These are phyloP conservation scores for Xanthorhoe spadicearia DNA, from an alignment of 2,888 invertebrate genomes.

Conservation along the genomic window DNA sequence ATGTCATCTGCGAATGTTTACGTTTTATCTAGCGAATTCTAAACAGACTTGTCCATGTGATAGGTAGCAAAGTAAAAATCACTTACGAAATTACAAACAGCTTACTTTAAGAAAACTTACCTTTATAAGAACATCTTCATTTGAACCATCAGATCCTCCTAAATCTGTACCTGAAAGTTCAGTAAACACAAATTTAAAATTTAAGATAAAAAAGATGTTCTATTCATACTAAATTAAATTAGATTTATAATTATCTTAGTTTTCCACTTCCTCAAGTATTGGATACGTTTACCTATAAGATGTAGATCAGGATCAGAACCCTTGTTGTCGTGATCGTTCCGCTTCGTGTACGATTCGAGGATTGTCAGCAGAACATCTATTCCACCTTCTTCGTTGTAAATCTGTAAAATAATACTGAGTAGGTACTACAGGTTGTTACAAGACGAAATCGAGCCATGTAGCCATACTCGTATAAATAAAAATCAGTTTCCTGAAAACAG, in stretches of 20 bases:
- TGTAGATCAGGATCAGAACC: conserved; percentile 66
- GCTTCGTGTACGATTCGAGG: conserved; percentile 79
- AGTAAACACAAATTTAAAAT: neutral
- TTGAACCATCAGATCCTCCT: conserved; percentile 81
- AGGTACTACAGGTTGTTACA: too few relatives aligned
- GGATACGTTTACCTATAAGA: conserved; percentile 61
- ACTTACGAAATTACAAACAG: too few relatives aligned
- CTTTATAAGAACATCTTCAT: conserved; percentile 89
- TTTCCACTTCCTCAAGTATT: neutral
- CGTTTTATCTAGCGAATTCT: too few relatives aligned
- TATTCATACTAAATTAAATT: too few relatives aligned
- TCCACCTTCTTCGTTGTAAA: conserved; percentile 77
- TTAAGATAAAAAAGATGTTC: neutral
- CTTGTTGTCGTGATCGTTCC: conserved; percentile 60
- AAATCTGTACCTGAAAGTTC: conserved; percentile 70
- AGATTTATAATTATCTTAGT: too few relatives aligned
- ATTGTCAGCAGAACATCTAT: conserved; percentile 80
- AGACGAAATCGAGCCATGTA: too few relatives aligned
- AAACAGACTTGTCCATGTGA: too few relatives aligned
- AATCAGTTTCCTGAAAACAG: too few relatives aligned
- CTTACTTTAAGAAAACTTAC: conserved; percentile 62
- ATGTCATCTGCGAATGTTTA: too few relatives aligned
- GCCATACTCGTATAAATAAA: too few relatives aligned
- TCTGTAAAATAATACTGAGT: conserved; percentile 57
- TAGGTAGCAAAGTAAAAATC: too few relatives aligned